Percentiles rank a stretch among this genome's conserved stretches.
These are phyloP conservation scores for Rousettus leschenaultii DNA, from an alignment of 2,113 vertebrate species.

Conservation along the genomic window DNA sequence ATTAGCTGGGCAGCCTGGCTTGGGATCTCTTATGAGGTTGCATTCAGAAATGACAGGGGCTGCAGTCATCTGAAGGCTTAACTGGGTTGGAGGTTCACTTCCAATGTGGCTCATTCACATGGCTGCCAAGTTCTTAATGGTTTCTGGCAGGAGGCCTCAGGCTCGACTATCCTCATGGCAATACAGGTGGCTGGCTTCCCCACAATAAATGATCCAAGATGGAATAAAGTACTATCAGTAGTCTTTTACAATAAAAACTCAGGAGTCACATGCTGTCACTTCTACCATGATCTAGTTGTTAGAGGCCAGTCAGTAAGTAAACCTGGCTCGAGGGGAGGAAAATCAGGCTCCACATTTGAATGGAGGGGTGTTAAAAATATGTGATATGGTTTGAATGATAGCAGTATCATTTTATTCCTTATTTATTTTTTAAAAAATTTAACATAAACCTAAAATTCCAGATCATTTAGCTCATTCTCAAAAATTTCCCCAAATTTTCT, in stretches of 20 bases:
- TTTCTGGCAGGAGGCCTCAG: background rate
- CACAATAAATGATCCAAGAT: background rate
- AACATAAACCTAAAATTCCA: background rate
- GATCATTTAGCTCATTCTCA: background rate
- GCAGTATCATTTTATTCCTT: background rate
- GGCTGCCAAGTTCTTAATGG: background rate
- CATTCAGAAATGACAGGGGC: background rate
- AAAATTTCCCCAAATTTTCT: background rate
- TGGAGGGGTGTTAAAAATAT: background rate
- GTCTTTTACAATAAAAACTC: too few relatives aligned
- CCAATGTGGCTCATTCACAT: background rate
- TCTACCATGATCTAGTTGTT: background rate
- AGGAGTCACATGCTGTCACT: background rate
- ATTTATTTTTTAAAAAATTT: background rate
- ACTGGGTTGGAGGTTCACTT: background rate
- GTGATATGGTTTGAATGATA: background rate
- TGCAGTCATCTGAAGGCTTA: background rate
- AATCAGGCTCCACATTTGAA: background rate
- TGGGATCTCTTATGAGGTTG: background rate
- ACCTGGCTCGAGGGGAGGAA: background rate
- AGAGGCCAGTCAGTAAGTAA: background rate
- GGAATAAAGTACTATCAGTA: background rate
- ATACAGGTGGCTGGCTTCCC: background rate
- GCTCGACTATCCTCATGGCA: background rate
- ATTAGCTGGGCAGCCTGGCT: too few relatives aligned